Base-by-base conservation (phyloP, 2,113 vertebrate genomes). In the Lanius collurio region DNA sequence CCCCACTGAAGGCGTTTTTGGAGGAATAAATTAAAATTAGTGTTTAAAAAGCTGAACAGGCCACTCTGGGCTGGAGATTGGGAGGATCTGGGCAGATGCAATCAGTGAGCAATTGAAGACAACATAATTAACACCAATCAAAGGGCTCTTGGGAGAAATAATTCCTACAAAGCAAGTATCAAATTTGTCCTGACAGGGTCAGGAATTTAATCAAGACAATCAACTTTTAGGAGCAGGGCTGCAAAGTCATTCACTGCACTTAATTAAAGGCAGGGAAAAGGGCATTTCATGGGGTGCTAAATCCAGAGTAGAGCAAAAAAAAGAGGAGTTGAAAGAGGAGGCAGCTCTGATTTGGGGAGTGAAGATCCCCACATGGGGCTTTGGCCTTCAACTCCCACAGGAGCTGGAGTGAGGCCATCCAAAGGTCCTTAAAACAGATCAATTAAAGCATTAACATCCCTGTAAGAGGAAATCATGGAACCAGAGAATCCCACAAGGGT, bases 291-390 rank as follows among this genome's bases (percentile, higher is more conserved):
- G 33, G 47, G 82, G 41, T 28, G 28, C 67, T 47, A 57, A 87
- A 70, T 22, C 0, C 5, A 62, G 31, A 10, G 22, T 14, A n/a
- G 73, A 21, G 33, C 0, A 2, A 47, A 57, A 2, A 47, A 57
- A 17, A 42, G 11, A 9, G 10, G 9, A 42, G 65, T 27, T 78
- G 60, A 56, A 31, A 74, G 8, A 65, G 19, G 52, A 63, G 42
- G 9, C 56, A 57, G 17, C 28, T 44, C 35, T 47, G 20, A 31
- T 53, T 53, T 8, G 37, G 41, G 11, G 21, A 65, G 10, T 3
- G 33, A n/a, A 31, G 44, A 26, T 14, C 18, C 21, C 39, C 28
- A 9, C 46, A 10, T 4, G 6, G 73, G 41, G 10, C 11, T 87
- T 53, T 56, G 74, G 44, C 64, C 41, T 24, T 50, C 77, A 60